Evolutionary conservation across 1,140 invertebrate genomes (phyloP), one percentile per base, ranked within the genome.

Genomic region (Aporrectodea caliginosa): DNA sequence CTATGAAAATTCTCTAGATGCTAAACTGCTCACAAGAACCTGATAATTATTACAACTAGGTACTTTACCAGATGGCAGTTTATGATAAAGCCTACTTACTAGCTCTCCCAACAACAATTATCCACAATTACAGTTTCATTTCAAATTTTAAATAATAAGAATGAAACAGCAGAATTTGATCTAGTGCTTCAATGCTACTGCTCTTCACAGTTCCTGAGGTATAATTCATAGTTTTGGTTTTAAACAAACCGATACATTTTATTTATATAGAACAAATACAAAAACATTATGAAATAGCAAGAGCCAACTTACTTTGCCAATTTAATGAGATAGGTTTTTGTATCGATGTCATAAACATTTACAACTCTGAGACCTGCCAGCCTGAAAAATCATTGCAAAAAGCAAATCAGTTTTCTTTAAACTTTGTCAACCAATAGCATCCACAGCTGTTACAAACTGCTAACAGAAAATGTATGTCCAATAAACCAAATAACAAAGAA

Each of bases 281-380:
- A 76, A 58, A 1, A 35, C 29, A 76, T 76, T 72, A 2, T 14
- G 27, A 29, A 72, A 1, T 27, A 72, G 31, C 31, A 16, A 73
- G 29, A n/a, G 27, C 29, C 68, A 78, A 87, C 86, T 84, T 84
- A 90, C 90, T 87, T 90, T 80, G 85, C 85, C 30, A 99, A 90
- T 83, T 94, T 92, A 81, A 99, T 94, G 12, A 99, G 90, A 90
- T 99, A 99, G 0, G 96, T 98, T 88, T 96, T 97, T 86, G 94
- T 93, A 88, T 99, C 97, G 79, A 99, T 93, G 88, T 99, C 98
- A 90, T 99, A 99, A 27, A 99, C 92, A 90, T 99, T 97, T 86
- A 95, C 94, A 0, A 99, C 94, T 85, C 98, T 90, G 92, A 97
- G 93, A 33, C 96, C 95, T 82, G 96, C 88, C 77, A 95, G 90